phyloP scores from a whole-genome alignment of 1,140 invertebrate species.

The Drosophila varians region DNA sequence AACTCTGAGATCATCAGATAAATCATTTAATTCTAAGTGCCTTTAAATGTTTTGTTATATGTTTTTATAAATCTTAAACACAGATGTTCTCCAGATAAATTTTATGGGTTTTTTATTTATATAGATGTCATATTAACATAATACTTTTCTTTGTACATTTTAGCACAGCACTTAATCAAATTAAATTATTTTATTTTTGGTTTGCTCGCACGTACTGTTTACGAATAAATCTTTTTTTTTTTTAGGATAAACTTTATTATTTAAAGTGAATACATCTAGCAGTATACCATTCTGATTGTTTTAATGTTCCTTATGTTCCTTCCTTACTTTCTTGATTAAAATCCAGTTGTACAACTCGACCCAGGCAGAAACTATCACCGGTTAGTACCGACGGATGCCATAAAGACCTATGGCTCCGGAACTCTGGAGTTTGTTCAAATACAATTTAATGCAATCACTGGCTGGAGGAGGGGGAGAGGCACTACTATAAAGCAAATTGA shows the following conservation, averaged over 20 bases:
- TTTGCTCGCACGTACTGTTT: too few relatives aligned
- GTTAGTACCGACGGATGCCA: slow-evolving; percentile 1
- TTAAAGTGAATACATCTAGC: too few relatives aligned
- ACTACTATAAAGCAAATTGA: slow-evolving; percentile 58
- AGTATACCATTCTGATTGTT: too few relatives aligned
- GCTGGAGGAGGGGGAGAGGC: slow-evolving; percentile 44
- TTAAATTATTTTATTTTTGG: too few relatives aligned
- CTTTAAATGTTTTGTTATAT: not conserved
- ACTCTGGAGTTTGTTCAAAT: slow-evolving; percentile 42
- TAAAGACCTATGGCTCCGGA: slow-evolving; percentile 11
- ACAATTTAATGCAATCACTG: slow-evolving; percentile 60
- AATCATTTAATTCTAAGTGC: too few relatives aligned
- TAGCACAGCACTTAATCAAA: too few relatives aligned
- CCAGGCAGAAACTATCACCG: slow-evolving; percentile 16
- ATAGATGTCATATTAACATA: not conserved
- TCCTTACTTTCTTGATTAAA: slow-evolving; percentile 1
- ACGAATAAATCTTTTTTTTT: too few relatives aligned
- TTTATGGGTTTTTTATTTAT: not conserved
- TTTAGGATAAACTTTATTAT: too few relatives aligned
- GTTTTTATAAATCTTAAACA: not conserved
- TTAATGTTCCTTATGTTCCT: too few relatives aligned
- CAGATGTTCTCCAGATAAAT: not conserved
- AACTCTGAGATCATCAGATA: not conserved
- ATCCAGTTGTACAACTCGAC: slow-evolving; percentile 2
- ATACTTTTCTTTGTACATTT: not conserved